These are phyloP conservation scores for Melierax canorus DNA, from an alignment of 2,113 vertebrate genomes.

Conservation along the genomic window DNA sequence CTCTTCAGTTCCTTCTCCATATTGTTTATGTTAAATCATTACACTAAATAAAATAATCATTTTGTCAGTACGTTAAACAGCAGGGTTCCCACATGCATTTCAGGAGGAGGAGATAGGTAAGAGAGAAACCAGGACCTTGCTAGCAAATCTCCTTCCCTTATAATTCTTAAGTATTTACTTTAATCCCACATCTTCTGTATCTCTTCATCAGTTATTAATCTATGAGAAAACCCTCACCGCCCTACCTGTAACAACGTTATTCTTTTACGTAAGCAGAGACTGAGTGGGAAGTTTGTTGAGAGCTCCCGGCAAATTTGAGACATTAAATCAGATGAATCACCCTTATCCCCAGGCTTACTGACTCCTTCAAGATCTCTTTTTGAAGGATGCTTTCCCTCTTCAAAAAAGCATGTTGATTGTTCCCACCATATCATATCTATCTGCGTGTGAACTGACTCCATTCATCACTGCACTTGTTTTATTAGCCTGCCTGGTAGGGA, in stretches of 20 bases:
- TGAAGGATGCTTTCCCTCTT: background rate
- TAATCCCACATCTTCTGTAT: background rate
- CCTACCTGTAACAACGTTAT: background rate
- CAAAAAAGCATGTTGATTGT: background rate
- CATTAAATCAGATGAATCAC: background rate
- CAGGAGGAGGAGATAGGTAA: background rate
- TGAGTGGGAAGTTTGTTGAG: background rate
- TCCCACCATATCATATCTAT: background rate
- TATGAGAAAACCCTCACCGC: background rate
- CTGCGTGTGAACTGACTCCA: fast-evolving
- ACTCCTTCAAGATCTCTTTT: background rate
- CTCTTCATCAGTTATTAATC: background rate
- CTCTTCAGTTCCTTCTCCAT: background rate
- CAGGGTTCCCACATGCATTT: background rate
- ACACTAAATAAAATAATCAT: background rate
- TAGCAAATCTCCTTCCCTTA: background rate
- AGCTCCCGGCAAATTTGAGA: background rate
- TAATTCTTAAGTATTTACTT: background rate
- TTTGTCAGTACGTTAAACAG: background rate
- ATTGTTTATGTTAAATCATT: background rate
- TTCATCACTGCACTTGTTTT: background rate
- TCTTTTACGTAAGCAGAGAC: background rate
- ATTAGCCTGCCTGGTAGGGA: background rate
- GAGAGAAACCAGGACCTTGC: background rate
- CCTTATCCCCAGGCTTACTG: background rate